phyloP scores from a whole-genome alignment of 2,888 invertebrate genomes.

The Rhaphigaster nebulosa region DNA sequence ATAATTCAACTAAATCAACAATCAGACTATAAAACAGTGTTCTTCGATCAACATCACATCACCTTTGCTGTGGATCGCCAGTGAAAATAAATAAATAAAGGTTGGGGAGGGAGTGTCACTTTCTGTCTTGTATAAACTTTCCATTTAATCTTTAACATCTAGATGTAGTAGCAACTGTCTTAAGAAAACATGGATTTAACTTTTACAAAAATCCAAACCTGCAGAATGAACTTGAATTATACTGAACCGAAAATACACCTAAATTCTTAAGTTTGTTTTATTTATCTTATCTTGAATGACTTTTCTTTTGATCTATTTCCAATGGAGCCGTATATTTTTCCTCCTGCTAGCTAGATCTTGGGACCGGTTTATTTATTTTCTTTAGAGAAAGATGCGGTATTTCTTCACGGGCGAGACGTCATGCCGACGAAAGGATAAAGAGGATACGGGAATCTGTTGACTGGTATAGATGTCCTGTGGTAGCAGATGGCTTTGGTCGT shows the following conservation, averaged over 20 bases:
- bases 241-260: background rate
- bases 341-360: background rate
- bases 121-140: too few species aligned
- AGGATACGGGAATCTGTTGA: background rate
- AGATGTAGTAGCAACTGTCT: background rate
- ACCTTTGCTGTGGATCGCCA: too few species aligned
- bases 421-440: background rate
- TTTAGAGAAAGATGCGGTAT: background rate
- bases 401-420: background rate
- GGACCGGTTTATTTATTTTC: background rate
- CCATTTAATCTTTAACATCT: background rate
- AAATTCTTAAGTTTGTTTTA: background rate
- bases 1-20: too few species aligned
- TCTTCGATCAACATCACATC: too few species aligned
- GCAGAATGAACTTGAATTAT: background rate
- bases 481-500: background rate
- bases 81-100: too few species aligned
- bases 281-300: background rate
- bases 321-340: background rate
- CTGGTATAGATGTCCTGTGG: background rate
- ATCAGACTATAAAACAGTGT: too few species aligned
- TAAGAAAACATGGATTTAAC: too few species aligned
- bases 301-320: conserved; percentile 18
- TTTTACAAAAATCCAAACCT: background rate
- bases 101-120: too few species aligned